phyloP scores from a whole-genome alignment of 2,797 vertebrate species.

The Catharus ustulatus region DNA sequence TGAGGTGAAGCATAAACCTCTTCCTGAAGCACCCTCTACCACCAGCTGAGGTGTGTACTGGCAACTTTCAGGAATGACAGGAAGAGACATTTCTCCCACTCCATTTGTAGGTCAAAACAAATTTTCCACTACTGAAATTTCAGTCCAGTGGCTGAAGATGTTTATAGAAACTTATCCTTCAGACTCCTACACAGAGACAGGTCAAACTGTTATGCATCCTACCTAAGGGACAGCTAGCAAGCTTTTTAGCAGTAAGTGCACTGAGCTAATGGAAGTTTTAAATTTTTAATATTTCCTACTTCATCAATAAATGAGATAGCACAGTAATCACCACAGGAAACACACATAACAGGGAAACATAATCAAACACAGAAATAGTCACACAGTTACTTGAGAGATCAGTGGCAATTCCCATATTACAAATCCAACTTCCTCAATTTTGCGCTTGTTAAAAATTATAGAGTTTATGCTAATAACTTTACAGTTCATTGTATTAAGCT shows the following conservation, averaged over 20 bases:
- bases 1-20: neutral
- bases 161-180: neutral
- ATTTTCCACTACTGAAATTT: neutral
- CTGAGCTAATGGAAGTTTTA: slow-evolving; percentile 18
- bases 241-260: neutral
- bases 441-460: neutral
- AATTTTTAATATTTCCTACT: slow-evolving; percentile 39
- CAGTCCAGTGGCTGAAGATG: neutral
- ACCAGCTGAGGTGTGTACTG: neutral
- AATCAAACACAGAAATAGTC: neutral
- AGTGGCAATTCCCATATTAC: neutral
- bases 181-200: neutral
- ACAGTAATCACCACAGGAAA: neutral
- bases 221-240: neutral
- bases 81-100: neutral
- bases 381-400: neutral
- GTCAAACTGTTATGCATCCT: neutral
- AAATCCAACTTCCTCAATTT: neutral
- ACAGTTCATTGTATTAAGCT: neutral
- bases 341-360: neutral
- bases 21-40: neutral
- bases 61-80: neutral
- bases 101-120: neutral
- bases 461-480: neutral
- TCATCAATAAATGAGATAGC: slow-evolving; percentile 14